Base-by-base conservation (phyloP, 2,797 vertebrate species). In the Coreius guichenoti region DNA sequence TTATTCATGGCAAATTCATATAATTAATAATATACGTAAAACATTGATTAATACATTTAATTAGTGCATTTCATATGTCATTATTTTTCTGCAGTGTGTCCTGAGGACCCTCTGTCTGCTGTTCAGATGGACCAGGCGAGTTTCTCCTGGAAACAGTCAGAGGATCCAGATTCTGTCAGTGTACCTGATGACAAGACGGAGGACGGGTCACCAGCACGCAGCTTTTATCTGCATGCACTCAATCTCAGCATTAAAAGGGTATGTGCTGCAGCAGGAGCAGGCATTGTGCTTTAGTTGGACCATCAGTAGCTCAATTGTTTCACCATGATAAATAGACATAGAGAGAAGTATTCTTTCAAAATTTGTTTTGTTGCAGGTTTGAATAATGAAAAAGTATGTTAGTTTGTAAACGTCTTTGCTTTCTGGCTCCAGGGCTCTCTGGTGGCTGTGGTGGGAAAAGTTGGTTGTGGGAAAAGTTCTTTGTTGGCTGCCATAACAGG, bases 391-490 rank as follows among this genome's bases (percentile, higher is more conserved):
- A 31, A 67, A 31, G 39, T 26, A 5, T n/a, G 6, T n/a, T 67
- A 2, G 12, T 68, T 65, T 54, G 33, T 45, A 36, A 31, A 2
- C 85, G 8, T 58, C 54, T 89, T 1, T 82, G n/a, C 17, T 65
- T 74, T 80, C 8, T 72, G 43, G 39, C 82, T 85, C 63, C 92
- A 99, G 98, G 98, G 98, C 19, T 92, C 93, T 56, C 92, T 99
- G 82, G 94, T 98, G 0, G 98, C 95, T 0, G 93, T 99, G 82
- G 96, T 99, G 88, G 98, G 98, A 17, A 98, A 97, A 87, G 98
- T 99, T 0, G 98, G 98, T 87, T 97, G 96, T 89, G 98, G 98
- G 49, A 99, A 99, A 93, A 99, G 96, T 68, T 97, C 97, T 8
- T 90, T 99, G 49, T 91, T 99, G 89, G 95, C 97, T 5, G 97